Percentiles rank a stretch among this genome's conserved stretches.
Evolutionary conservation across 2,113 vertebrate species (phyloP).

Genomic region (Sapajus apella): DNA sequence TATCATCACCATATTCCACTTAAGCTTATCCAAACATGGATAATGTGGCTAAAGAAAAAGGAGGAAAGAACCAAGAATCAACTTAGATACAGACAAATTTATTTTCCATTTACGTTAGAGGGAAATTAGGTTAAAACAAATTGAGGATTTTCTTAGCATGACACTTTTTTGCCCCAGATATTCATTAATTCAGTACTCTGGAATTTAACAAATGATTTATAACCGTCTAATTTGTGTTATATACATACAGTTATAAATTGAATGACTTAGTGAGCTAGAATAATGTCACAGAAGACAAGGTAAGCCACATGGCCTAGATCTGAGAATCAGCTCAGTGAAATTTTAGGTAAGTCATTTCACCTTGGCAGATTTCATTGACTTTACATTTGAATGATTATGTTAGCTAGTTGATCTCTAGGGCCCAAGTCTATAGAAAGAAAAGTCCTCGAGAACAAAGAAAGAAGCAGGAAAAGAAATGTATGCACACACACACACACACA

Average conservation of each 20-base stretch:
- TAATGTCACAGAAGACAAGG: not conserved
- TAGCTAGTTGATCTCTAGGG: not conserved
- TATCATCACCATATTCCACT: not conserved
- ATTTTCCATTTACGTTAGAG: not conserved
- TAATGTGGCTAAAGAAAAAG: not conserved
- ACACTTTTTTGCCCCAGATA: not conserved
- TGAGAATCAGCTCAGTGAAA: not conserved
- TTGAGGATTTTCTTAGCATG: not conserved
- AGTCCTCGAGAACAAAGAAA: not conserved
- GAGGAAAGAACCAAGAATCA: not conserved
- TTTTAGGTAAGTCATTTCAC: not conserved
- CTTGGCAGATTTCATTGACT: not conserved
- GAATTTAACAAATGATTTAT: not conserved
- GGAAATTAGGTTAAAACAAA: not conserved
- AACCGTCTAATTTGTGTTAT: not conserved
- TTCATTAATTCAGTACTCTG: not conserved
- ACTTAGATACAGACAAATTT: not conserved
- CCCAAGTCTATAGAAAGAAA: not conserved
- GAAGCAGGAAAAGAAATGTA: not conserved
- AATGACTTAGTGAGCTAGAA: not conserved
- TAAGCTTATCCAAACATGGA: not conserved
- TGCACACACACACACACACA: not conserved
- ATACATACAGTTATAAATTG: not conserved
- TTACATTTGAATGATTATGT: not conserved
- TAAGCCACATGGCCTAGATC: not conserved